A percentile compares a stretch with the other conserved stretches of the same genome.
Conservation (phyloP, 2,113 vertebrate genomes). For the Vidua chalybeata region DNA sequence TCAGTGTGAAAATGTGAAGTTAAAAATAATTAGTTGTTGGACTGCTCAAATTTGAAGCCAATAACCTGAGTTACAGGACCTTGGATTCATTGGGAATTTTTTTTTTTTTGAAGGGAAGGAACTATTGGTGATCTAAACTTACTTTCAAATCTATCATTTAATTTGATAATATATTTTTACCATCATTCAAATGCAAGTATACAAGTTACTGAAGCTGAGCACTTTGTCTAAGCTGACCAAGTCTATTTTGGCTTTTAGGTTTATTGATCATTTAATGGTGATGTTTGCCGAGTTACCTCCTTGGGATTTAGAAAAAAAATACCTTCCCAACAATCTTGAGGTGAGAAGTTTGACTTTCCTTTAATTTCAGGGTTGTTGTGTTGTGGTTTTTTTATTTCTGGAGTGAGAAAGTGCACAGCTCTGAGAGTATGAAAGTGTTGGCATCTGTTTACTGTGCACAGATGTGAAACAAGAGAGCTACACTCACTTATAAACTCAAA, state of each 20-base stretch:
- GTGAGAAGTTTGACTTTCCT: slow-evolving; percentile 73
- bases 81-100: not conserved
- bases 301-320: slow-evolving; percentile 92
- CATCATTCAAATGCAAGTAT: not conserved
- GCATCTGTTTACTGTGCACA: not conserved
- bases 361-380: not conserved
- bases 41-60: not conserved
- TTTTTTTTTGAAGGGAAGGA: not conserved
- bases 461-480: not conserved
- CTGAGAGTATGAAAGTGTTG: not conserved
- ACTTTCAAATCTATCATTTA: not conserved
- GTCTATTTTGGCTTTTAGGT: slow-evolving; percentile 74
- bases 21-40: not conserved
- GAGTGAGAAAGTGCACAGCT: not conserved
- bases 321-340: slow-evolving; percentile 82
- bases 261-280: slow-evolving; percentile 86
- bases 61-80: not conserved
- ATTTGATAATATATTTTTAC: not conserved
- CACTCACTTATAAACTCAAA: not conserved
- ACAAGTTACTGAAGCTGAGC: not conserved
- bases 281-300: slow-evolving; percentile 93
- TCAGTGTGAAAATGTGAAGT: not conserved
- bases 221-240: not conserved
- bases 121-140: not conserved
- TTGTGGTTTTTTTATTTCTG: not conserved